phyloP scores from a whole-genome alignment of 2,113 vertebrate species.

The Channa maculata region DNA sequence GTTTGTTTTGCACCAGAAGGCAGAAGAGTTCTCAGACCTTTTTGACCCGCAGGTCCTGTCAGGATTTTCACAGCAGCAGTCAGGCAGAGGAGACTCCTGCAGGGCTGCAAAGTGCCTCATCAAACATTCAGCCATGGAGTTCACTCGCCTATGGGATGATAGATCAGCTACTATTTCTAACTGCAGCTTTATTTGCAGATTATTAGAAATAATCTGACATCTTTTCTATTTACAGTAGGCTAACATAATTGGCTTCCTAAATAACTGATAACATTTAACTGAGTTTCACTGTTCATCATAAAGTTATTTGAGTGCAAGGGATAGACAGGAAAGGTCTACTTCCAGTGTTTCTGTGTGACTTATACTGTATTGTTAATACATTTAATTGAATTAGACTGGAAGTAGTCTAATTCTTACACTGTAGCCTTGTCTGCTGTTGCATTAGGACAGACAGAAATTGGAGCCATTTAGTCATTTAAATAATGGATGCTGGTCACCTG shows the following conservation, averaged over 20 bases:
- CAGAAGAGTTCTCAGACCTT: slow-evolving; percentile 44
- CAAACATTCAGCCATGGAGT: slow-evolving; percentile 61
- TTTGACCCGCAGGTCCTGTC: slow-evolving; percentile 66
- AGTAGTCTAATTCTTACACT: neutral
- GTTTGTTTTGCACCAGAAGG: slow-evolving; percentile 53
- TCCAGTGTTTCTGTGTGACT: slow-evolving; percentile 3
- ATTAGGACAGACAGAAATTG: slow-evolving; percentile 24
- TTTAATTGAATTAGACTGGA: slow-evolving; percentile 6
- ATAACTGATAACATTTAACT: slow-evolving; percentile 27
- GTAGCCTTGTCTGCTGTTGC: neutral
- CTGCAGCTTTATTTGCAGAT: slow-evolving; percentile 25
- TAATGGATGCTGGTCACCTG: slow-evolving; percentile 16
- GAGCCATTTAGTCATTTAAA: slow-evolving; percentile 1
- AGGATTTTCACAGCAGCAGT: slow-evolving; percentile 54
- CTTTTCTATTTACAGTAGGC: neutral
- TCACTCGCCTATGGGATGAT: slow-evolving; percentile 33
- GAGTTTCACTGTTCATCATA: slow-evolving; percentile 24
- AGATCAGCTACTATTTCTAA: slow-evolving; percentile 33
- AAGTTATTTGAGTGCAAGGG: neutral
- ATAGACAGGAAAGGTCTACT: neutral
- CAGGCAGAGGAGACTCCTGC: slow-evolving; percentile 58
- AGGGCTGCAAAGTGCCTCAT: slow-evolving; percentile 66
- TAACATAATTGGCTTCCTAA: slow-evolving; percentile 16
- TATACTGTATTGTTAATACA: slow-evolving; percentile 18
- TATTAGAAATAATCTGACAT: slow-evolving; percentile 18